A percentile compares a stretch with the other conserved stretches of the same genome.
phyloP scores from a whole-genome alignment of 2,797 vertebrate genomes.

The Harpagifer antarcticus region DNA sequence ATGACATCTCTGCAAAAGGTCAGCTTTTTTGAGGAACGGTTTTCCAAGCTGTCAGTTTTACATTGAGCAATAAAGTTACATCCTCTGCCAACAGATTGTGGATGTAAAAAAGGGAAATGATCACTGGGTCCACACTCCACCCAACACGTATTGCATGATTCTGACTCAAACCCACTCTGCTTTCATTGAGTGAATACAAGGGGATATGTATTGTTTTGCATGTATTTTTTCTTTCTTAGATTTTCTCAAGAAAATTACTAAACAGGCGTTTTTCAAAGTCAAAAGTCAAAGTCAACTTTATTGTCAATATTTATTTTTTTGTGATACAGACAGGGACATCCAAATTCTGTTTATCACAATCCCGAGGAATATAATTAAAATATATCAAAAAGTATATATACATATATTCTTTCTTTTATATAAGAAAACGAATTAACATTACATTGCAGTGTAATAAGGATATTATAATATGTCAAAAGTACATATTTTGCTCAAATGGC shows the following conservation, averaged over 20 bases:
- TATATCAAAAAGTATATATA: no score
- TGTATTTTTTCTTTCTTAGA: background rate
- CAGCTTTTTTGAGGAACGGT: slow-evolving; percentile 16
- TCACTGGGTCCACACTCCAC: slow-evolving; percentile 44
- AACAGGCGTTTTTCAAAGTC: background rate
- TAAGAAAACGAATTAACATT: background rate
- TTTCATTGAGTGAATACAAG: slow-evolving; percentile 12
- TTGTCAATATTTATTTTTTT: no score
- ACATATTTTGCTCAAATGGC: slow-evolving; percentile 16
- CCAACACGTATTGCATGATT: slow-evolving; percentile 30
- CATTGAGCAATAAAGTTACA: slow-evolving; percentile 74
- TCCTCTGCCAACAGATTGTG: slow-evolving; percentile 69
- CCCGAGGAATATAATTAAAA: no score
- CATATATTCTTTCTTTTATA: no score
- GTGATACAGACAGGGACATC: no score
- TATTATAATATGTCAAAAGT: background rate
- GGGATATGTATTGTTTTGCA: background rate
- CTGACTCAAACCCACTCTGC: slow-evolving; percentile 7
- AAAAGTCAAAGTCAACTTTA: no score
- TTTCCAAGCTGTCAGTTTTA: slow-evolving; percentile 57
- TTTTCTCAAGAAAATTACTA: background rate
- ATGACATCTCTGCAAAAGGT: slow-evolving; percentile 40
- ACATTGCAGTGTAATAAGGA: background rate
- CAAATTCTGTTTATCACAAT: no score
- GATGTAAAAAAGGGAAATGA: slow-evolving; percentile 78